Conservation (phyloP, 1,140 invertebrate species). For the Pinna nobilis region DNA sequence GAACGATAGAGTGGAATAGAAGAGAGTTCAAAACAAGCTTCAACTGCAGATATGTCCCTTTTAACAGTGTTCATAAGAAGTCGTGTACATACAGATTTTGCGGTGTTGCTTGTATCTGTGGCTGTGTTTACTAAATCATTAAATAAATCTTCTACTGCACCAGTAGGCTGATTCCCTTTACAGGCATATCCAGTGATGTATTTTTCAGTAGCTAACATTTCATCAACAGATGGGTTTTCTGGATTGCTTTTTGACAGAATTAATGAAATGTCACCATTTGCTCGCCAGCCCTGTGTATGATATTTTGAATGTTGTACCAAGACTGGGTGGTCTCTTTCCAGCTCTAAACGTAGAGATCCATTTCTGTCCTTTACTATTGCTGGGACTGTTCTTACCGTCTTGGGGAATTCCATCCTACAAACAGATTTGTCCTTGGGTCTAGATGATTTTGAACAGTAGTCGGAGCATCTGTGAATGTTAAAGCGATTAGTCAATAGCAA, state of each 20-base stretch:
- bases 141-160: constrained; percentile 26
- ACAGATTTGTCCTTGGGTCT: no score
- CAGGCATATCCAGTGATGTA: constrained; percentile 36
- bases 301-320: constrained; percentile 37
- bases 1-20: constrained; percentile 33
- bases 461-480: constrained; percentile 46
- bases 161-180: constrained; percentile 39
- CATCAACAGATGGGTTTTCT: constrained; percentile 43
- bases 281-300: constrained; percentile 45
- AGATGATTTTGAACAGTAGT: constrained; percentile 31
- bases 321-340: constrained; percentile 39
- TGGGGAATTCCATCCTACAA: constrained; percentile 16
- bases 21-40: constrained; percentile 40
- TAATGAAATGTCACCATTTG: constrained; percentile 46
- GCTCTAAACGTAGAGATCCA: constrained; percentile 36
- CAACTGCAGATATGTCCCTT: constrained; percentile 34
- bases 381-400: background rate
- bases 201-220: constrained; percentile 30
- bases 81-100: constrained; percentile 43
- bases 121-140: constrained; percentile 23
- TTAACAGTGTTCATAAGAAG: constrained; percentile 40
- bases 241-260: constrained; percentile 47
- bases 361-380: constrained; percentile 38
- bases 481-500: constrained; percentile 30
- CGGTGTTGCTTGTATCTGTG: constrained; percentile 8